Conservation (phyloP, 1,140 invertebrate species). For the Euura saliciscinereae region DNA sequence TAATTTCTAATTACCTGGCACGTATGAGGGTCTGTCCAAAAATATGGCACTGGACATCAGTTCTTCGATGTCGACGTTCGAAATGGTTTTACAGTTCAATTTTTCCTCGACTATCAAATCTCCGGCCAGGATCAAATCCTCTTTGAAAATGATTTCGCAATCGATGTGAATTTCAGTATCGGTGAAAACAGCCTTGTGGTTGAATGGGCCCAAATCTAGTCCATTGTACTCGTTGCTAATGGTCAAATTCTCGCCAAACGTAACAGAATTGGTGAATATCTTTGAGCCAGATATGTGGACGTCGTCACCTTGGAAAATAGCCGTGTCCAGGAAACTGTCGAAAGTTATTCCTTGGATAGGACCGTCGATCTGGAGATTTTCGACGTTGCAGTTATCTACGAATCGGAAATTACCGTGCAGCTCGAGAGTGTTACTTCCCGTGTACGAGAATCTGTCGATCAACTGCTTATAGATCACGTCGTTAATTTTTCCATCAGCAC, state of each 20-base stretch:
- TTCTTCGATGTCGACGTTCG: slow-evolving; percentile 33
- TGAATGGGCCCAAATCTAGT: slow-evolving; percentile 35
- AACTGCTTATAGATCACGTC: slow-evolving; percentile 28
- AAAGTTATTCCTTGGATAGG: slow-evolving; percentile 31
- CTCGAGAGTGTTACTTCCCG: slow-evolving; percentile 24
- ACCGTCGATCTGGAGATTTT: slow-evolving; percentile 29
- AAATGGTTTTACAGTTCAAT: slow-evolving; percentile 30
- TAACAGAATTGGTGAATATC: slow-evolving; percentile 32
- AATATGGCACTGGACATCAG: slow-evolving; percentile 26
- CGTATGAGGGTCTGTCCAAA: slow-evolving; percentile 26
- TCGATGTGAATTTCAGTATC: slow-evolving; percentile 31
- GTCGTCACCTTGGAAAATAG: slow-evolving; percentile 27
- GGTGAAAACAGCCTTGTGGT: slow-evolving; percentile 33
- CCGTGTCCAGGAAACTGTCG: slow-evolving; percentile 23
- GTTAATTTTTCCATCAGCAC: slow-evolving; percentile 34
- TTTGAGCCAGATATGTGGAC: slow-evolving; percentile 33
- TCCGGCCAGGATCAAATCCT: slow-evolving; percentile 26
- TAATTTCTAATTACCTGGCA: slow-evolving; percentile 26
- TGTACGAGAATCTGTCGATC: slow-evolving; percentile 18
- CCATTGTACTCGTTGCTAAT: slow-evolving; percentile 32
- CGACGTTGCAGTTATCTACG: slow-evolving; percentile 19
- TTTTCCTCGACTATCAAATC: slow-evolving; percentile 26
- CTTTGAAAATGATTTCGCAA: slow-evolving; percentile 30
- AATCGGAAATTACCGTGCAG: slow-evolving; percentile 35
- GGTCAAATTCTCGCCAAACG: slow-evolving; percentile 26